Percentiles rank a stretch among this genome's conserved stretches.
Evolutionary conservation across 2,888 invertebrate genomes (phyloP).

Genomic region (Xestoiulus laeticollis): DNA sequence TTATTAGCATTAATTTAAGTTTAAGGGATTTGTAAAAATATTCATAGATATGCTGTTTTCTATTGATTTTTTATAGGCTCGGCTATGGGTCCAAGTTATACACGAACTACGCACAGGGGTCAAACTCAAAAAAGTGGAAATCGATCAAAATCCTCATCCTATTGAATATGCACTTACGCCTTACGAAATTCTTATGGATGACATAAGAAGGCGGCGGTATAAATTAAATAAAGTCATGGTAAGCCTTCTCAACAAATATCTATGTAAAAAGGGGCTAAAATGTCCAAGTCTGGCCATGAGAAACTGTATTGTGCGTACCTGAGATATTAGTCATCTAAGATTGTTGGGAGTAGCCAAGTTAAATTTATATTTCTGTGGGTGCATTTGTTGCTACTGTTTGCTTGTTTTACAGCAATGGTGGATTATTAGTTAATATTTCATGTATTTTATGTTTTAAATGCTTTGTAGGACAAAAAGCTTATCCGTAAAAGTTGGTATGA

Average conservation of each 20-base stretch:
- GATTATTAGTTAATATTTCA: too few species aligned
- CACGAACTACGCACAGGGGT: conserved; percentile 90
- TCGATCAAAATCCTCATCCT: conserved; percentile 64
- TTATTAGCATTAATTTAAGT: background rate
- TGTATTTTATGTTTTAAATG: too few species aligned
- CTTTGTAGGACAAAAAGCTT: background rate
- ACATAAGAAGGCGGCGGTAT: conserved; percentile 88
- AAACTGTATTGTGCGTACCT: background rate
- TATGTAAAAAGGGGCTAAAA: too few species aligned
- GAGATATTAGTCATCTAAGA: background rate
- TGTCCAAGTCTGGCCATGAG: too few species aligned
- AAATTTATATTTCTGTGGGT: background rate
- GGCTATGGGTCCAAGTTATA: conserved; percentile 96
- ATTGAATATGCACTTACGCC: conserved; percentile 94
- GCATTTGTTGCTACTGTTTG: background rate
- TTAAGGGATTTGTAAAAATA: conserved; percentile 59
- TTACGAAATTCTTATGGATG: conserved; percentile 96
- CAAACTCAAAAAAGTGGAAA: conserved; percentile 86
- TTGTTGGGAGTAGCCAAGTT: background rate
- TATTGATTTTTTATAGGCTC: conserved; percentile 72
- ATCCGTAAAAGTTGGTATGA: too few species aligned
- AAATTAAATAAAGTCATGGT: conserved; percentile 78
- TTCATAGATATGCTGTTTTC: background rate
- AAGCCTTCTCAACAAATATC: conserved; percentile 54
- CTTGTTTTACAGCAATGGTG: too few species aligned